phyloP scores from a whole-genome alignment of 2,113 vertebrate genomes.

The Steatornis caripensis region DNA sequence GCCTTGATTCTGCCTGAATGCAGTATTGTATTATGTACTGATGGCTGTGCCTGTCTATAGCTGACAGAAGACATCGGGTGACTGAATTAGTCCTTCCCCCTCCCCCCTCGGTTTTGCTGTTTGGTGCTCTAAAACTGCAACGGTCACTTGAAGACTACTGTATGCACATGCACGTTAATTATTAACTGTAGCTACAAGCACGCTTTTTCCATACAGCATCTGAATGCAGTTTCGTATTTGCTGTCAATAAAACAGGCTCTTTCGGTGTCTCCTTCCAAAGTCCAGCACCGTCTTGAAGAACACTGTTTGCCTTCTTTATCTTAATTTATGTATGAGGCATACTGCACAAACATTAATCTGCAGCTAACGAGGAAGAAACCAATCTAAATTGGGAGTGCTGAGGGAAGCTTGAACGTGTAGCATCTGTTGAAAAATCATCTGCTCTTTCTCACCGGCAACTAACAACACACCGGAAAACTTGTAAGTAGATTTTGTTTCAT shows the following conservation, averaged over 20 bases:
- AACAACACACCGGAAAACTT: not conserved
- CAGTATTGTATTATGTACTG: rapidly evolving
- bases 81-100: not conserved
- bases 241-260: not conserved
- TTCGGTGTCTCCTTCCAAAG: conserved; percentile 1
- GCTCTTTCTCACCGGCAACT: not conserved
- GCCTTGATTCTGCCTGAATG: not conserved
- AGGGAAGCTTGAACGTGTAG: not conserved
- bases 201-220: not conserved
- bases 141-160: not conserved
- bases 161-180: not conserved
- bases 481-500: not conserved
- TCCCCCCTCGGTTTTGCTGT: not conserved
- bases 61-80: not conserved
- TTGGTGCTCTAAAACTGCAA: not conserved
- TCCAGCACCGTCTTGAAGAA: not conserved
- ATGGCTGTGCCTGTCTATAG: not conserved
- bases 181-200: not conserved
- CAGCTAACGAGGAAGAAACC: not conserved
- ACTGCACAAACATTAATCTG: not conserved
- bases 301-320: not conserved
- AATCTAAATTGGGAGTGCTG: not conserved
- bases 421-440: not conserved
- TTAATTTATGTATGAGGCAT: not conserved
- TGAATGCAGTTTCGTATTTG: not conserved